Percentiles rank a stretch among this genome's conserved stretches.
These are phyloP conservation scores for Serripes groenlandicus DNA, from an alignment of 2,888 invertebrate species.

Conservation along the genomic window DNA sequence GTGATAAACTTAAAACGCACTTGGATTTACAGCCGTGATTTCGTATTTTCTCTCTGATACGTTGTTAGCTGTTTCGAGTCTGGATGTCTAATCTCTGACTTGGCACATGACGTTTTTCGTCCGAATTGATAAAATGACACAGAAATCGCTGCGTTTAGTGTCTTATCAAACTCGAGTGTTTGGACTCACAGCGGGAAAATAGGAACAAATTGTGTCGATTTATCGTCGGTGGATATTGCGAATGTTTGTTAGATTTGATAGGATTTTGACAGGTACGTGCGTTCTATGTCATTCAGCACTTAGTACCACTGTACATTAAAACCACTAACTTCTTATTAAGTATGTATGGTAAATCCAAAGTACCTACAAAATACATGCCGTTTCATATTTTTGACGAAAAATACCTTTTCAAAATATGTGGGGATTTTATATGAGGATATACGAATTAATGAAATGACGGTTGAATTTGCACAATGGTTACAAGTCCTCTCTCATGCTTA, in stretches of 20 bases:
- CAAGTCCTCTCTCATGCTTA: too few relatives aligned
- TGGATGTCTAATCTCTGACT: slow-evolving; percentile 44
- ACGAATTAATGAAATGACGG: too few relatives aligned
- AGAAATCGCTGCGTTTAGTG: slow-evolving; percentile 42
- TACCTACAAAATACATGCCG: too few relatives aligned
- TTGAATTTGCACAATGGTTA: too few relatives aligned
- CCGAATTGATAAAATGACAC: slow-evolving; percentile 37
- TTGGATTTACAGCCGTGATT: slow-evolving; percentile 42
- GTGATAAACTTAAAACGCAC: slow-evolving; percentile 62
- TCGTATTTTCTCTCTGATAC: slow-evolving; percentile 40
- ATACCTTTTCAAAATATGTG: too few relatives aligned
- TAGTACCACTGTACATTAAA: too few relatives aligned
- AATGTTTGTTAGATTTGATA: slow-evolving; percentile 31
- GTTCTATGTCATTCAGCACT: too few relatives aligned
- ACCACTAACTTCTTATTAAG: too few relatives aligned
- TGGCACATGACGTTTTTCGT: slow-evolving; percentile 51
- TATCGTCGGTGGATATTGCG: slow-evolving; percentile 22
- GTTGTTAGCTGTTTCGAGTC: slow-evolving; percentile 19
- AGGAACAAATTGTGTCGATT: slow-evolving; percentile 52
- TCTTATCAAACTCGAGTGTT: slow-evolving; percentile 51
- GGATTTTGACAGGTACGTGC: slow-evolving; percentile 58
- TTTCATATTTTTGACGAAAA: too few relatives aligned
- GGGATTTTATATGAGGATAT: too few relatives aligned
- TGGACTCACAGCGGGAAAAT: slow-evolving; percentile 56
- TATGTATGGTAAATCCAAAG: too few relatives aligned